Percentiles rank a stretch among this genome's conserved stretches.
Conservation (phyloP, 2,888 invertebrate genomes). For the Anthoptus insignis region DNA sequence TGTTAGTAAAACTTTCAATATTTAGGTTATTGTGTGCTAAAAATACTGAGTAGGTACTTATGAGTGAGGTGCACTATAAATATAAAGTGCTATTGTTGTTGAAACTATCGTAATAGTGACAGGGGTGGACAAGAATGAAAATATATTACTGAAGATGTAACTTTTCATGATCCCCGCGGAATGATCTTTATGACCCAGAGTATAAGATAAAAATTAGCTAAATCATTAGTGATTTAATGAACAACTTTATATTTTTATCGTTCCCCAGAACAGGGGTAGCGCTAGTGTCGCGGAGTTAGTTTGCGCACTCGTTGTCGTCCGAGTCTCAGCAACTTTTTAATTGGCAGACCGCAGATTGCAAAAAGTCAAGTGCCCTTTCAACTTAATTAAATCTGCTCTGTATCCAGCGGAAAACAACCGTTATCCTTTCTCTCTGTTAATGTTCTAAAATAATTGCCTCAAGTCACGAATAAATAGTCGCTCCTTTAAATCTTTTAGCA, state of each 20-base stretch:
- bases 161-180: neutral
- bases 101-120: neutral
- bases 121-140: neutral
- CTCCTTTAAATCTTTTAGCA: neutral
- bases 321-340: conserved; percentile 75
- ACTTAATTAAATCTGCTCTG: conserved; percentile 80
- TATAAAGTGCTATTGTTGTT: neutral
- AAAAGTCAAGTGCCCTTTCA: conserved; percentile 72
- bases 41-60: no score
- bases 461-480: neutral
- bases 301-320: conserved; percentile 70
- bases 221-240: neutral
- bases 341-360: conserved; percentile 77
- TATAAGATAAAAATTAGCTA: neutral
- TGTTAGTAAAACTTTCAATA: no score
- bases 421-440: conserved; percentile 27
- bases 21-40: no score
- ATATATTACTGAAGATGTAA: neutral
- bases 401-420: conserved; percentile 53
- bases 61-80: no score
- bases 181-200: neutral
- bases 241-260: conserved; percentile 10
- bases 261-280: conserved; percentile 5
- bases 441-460: conserved; percentile 23
- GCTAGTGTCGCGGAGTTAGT: conserved; percentile 60